Base-by-base conservation (phyloP, 2,113 vertebrate species). In the Chionis minor region DNA sequence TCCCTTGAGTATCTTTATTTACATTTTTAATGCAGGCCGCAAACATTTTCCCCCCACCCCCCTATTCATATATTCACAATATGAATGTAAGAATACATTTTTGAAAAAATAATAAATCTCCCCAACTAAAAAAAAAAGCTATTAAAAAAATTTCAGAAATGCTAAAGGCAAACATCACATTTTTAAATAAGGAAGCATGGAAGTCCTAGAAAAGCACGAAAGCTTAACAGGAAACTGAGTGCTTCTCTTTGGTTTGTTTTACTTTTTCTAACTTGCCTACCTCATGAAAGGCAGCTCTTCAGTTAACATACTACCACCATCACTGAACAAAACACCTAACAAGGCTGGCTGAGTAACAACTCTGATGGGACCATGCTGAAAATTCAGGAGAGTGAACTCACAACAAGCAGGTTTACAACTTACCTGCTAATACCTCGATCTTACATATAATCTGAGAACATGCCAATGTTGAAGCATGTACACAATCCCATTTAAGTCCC, bases 11-110 rank as follows among this genome's bases (percentile, higher is more conserved):
- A 66, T 24, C 52, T 80, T 80, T 88, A 47, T 24, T 56, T 59
- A 58, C 3, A 61, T 75, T 84, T 72, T 51, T 42, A 67, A 52
- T 28, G 21, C 49, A 90, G 42, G 15, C 16, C 52, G 47, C 23
- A 71, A 66, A 35, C 2, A 19, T 24, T 70, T 33, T 3, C 2
- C 2, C 7, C 10, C 5, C 12, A 14, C 2, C 18, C 15, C 9
- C 1, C 8, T 38, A n/a, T n/a, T n/a, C n/a, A n/a, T 9, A 3
- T 32, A 72, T n/a, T n/a, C 59, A 49, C 14, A 51, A 52, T 6
- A 56, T 20, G 6, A 90, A 82, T 40, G 8, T 40, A 63, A 59
- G 19, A 38, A 56, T 13, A 81, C 5, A 38, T 14, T 14, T 44
- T 44, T 44, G 8, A 8, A 40, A 40, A 49, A 69, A 73, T 47